Evolutionary conservation across 2,888 invertebrate genomes (phyloP), one percentile per base, ranked within the genome.

Genomic region (Patella pellucida): DNA sequence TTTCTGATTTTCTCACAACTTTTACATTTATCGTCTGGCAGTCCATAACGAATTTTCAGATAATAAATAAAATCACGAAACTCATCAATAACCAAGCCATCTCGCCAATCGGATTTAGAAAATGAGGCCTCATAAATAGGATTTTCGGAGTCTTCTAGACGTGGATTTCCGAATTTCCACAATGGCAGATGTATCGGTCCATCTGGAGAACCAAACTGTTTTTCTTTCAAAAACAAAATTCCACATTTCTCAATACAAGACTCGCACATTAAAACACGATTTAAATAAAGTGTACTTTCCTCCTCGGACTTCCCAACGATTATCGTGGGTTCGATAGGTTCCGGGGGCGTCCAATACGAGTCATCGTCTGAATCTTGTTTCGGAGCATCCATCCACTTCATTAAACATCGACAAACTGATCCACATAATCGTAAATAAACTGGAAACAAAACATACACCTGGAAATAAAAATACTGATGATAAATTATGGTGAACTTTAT

Each of bases 371-470:
- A 80, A 67, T 82, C 82, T 73, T 82, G 77, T 27, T 72, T 73
- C 11, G 75, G 75, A 1, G 87, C 86, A 23, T 84, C 84, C 71
- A 85, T 76, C 87, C 87, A 87, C 11, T 76, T 78, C 31, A 80
- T 76, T 68, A 87, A 76, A 81, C 86, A 86, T 16, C 82, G 80
- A 73, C 84, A 83, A 16, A 85, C 80, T 3, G 86, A 84, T 16
- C 87, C 86, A 23, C 86, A 86, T 80, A 87, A 86, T 54, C 82
- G 81, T 72, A 84, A 78, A 78, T 82, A 87, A 14, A 87, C 79
- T 14, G 86, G 86, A 73, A 83, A 81, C 67, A 86, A 77, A 68
- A 85, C 80, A 76, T 86, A 86, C 15, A 86, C 86, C 87, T 87
- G 81, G 9, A 41, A 4, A 84, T 79, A 41, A 69, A 41, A 69